Conservation (phyloP, 2,888 invertebrate species). For the Drosophila gaucha region DNA sequence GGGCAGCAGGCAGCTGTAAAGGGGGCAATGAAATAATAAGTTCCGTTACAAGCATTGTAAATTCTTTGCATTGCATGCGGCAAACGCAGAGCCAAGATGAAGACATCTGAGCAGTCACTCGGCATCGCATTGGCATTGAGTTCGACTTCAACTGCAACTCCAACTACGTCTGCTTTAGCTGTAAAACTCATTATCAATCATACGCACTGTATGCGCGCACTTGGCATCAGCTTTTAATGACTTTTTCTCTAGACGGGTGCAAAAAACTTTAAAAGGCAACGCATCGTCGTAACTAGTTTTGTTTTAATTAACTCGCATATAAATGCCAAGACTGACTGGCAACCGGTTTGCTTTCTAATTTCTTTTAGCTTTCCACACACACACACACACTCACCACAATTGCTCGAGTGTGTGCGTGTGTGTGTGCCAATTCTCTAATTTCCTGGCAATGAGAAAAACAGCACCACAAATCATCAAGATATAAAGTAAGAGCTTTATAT, state of each 20-base stretch:
- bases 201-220: constrained; percentile 61
- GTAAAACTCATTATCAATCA: constrained; percentile 72
- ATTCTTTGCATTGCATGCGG: constrained; percentile 59
- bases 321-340: constrained; percentile 62
- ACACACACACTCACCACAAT: constrained; percentile 3
- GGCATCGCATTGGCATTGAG: constrained; percentile 4
- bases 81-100: constrained; percentile 23
- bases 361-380: constrained; percentile 63
- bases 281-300: constrained; percentile 72
- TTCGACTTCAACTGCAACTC: not conserved
- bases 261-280: constrained; percentile 43
- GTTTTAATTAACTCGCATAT: constrained; percentile 77
- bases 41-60: constrained; percentile 66
- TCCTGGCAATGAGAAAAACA: constrained; percentile 57
- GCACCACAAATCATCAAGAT: constrained; percentile 65
- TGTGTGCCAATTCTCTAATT: constrained; percentile 68
- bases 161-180: not conserved
- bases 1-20: not conserved
- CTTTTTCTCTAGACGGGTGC: constrained; percentile 47
- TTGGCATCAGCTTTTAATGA: constrained; percentile 68
- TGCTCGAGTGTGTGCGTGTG: constrained; percentile 18
- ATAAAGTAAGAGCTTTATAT: constrained; percentile 35
- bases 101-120: constrained; percentile 28
- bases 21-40: constrained; percentile 58
- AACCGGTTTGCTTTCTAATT: constrained; percentile 78